Evolutionary conservation across 2,113 vertebrate species (phyloP), one percentile per base, ranked within the genome.

Genomic region (Xyliphius kryptos): DNA sequence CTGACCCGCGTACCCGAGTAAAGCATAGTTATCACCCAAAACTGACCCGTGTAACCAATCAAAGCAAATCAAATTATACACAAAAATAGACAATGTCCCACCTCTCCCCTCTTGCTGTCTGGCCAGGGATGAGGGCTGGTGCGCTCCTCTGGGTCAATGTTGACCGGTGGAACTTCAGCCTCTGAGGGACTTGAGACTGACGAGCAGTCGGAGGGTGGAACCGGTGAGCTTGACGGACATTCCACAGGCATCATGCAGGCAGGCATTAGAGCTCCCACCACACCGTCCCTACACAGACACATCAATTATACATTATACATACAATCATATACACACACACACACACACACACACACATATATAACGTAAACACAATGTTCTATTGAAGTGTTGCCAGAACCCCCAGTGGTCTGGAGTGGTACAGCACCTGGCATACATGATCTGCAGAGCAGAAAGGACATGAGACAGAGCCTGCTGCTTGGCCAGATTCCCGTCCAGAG

Each of bases 391-490:
- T n/a, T n/a, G n/a, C 15, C 9, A 9, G 9, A 21, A 21, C 16
- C 5, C n/a, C n/a, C n/a, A n/a, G 1, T 22, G 12, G 3, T 21
- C 9, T 20, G 56, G 13, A 9, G 13, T 43, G 9, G 1, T 22
- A 55, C 37, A 32, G 11, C 85, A 99, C 96, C 96, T 95, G 61
- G 95, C 94, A 83, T 97, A 98, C 89, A 93, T 89, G 76, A 98
- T 96, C 68, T 99, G 96, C 17, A 99, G 74, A 17, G 96, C 91
- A 5, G 92, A 91, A 46, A 99, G 86, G n/a, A 98, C 88, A 54
- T 98, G 94, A 53, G 92, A 94, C 43, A 99, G 75, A 0, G 91
- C 94, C 79, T 99, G 96, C 76, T 99, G 96, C 55, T 99, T 99
- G 72, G 91, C 91, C 66, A 90, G 80, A 44, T 90, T 97, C 6